Conservation (phyloP, 2,888 invertebrate genomes). For the Noctua janthe region DNA sequence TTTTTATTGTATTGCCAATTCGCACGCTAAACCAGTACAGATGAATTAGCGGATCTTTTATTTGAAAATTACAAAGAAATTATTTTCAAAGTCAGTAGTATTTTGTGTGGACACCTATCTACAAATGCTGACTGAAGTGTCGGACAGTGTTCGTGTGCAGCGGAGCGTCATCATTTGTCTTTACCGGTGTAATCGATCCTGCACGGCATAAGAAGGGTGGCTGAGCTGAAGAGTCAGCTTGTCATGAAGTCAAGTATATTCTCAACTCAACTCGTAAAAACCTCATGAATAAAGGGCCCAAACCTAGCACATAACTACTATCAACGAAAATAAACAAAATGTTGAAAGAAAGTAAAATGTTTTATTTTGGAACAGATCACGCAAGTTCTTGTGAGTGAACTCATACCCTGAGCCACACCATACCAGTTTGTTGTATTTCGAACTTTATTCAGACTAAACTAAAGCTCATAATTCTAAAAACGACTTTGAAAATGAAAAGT, state of each 20-base stretch:
- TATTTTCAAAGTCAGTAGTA: too few species aligned
- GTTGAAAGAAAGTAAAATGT: not conserved
- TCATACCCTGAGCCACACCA: not conserved
- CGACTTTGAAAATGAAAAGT: not conserved
- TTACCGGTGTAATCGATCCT: too few species aligned
- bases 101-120: too few species aligned
- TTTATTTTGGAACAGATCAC: slow-evolving; percentile 19
- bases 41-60: too few species aligned
- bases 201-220: not conserved
- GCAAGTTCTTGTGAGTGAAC: slow-evolving; percentile 18
- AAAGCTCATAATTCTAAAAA: not conserved
- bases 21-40: too few species aligned
- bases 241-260: not conserved
- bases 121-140: too few species aligned
- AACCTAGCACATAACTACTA: too few species aligned
- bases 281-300: slow-evolving; percentile 19
- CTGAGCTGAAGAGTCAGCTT: not conserved
- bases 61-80: too few species aligned
- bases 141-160: too few species aligned
- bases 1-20: too few species aligned
- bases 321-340: slow-evolving; percentile 6
- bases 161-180: too few species aligned
- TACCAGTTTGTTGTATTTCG: not conserved
- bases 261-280: slow-evolving; percentile 1
- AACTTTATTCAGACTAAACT: not conserved